Base-by-base conservation (phyloP, 1,140 invertebrate species). In the Heliconius nattereri region DNA sequence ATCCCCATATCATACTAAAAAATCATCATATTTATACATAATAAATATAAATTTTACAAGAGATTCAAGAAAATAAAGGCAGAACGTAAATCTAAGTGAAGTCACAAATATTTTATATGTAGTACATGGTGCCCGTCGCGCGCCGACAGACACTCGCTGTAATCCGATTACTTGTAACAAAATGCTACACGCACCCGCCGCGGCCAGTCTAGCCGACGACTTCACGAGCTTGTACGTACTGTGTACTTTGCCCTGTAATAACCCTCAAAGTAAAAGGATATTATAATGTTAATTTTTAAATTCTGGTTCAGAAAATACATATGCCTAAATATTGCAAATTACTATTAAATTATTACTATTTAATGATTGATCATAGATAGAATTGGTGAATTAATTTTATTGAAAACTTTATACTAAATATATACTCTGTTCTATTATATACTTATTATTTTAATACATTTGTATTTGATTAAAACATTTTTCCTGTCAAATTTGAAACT, bases 151-250 rank as follows among this genome's bases (percentile, higher is more conserved):
- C 89, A 87, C 86, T 86, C 84, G 84, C 83, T 78, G 85, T 93
- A 93, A 93, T 93, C 90, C 81, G 90, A 90, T 92, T 93, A 92
- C 85, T 85, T 91, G 91, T 91, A 93, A 93, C 91, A 93, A 91
- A 92, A 93, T 90, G 90, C 90, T 90, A 85, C 85, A 84, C 87
- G 86, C 83, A 86, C 85, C 83, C 79, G 82, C 83, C 79, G 82
- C 85, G 82, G 79, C 86, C 79, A 84, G 85, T 85, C 86, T 81
- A 81, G 73, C 73, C 85, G 78, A 81, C 81, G 66, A 78, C 74
- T 75, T 66, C 78, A 71, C 84, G 75, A 83, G 84, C 85, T 86
- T 82, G 71, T 79, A 45, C 40, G 40, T 45, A 71, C 57, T 78
- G 77, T 71, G 76, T 70, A 75, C 73, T 71, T 84, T 80, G 73